Base-by-base conservation (phyloP, 2,113 vertebrate genomes). In the Craseonycteris thonglongyai region DNA sequence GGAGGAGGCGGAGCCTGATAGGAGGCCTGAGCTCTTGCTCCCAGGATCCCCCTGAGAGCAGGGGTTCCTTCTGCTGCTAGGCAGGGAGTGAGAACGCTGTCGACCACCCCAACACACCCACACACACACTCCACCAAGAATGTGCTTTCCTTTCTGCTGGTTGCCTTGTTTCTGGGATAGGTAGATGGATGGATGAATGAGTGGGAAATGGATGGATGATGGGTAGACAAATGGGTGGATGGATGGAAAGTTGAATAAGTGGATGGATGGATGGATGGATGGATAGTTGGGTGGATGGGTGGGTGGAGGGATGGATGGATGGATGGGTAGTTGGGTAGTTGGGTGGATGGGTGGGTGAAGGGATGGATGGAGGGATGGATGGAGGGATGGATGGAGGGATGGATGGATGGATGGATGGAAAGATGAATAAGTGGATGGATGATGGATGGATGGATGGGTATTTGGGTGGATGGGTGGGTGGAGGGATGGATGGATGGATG, bases 221-320 rank as follows among this genome's bases (percentile, higher is more conserved):
- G 2, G 7, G 1, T 61, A 5, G 19, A 1, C 82, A 2, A 30
- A 0, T 58, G 2, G 11, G 3, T 49, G 13, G 9, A 38, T 66
- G n/a, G 56, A 0, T 47, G 40, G 21, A 5, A 22, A 18, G 0
- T 0, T 42, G 6, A 15, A 0, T 11, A 1, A 0, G 0, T 86
- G 38, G 21, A 8, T 61, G 0, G 5, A 3, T 58, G 47, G 0
- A 0, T 47, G 40, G 21, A 5, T 30, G 24, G 0, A 1, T 42
- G 6, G 11, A 0, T 11, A 1, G 0, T 0, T 86, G 38, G 21
- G 6, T 61, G 0, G 5, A 3, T 91, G 14, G 4, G 3, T 80
- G 14, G 14, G 13, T 51, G 7, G 15, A 1, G 15, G 2, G 6
- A 0, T 49, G 22, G 6, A 0, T 21, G 22, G 9, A 4, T 47